Conservation (phyloP, 2,113 vertebrate genomes). For the Alectura lathami region DNA sequence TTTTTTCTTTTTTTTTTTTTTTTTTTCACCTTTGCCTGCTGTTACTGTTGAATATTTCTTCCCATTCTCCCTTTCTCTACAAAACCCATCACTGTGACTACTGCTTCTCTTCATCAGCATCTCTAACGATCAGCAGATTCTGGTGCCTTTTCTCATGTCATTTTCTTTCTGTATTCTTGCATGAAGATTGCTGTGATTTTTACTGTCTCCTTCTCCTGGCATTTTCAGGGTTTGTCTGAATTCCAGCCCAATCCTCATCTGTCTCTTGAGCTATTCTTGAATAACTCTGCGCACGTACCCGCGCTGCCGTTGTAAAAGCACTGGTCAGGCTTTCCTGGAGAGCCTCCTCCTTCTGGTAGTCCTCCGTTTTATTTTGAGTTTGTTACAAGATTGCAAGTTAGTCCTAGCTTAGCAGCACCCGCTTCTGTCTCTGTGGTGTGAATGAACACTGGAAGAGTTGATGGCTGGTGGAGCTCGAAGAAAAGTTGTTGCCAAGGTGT, state of each 20-base stretch:
- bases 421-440: not conserved
- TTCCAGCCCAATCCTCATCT: not conserved
- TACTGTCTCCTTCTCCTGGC: not conserved
- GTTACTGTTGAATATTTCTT: not conserved
- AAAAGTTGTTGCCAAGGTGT: no score
- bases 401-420: not conserved
- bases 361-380: not conserved
- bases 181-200: not conserved
- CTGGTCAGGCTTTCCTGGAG: not conserved
- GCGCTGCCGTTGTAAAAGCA: not conserved
- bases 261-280: not conserved
- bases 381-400: not conserved
- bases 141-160: not conserved
- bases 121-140: not conserved
- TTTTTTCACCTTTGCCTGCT: not conserved
- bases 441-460: not conserved
- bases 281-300: not conserved
- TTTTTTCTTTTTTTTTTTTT: no score
- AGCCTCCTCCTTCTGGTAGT: no score
- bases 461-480: accelerated
- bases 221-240: not conserved
- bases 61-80: not conserved
- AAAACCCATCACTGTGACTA: no score
- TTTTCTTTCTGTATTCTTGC: not conserved
- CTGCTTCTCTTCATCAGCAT: not conserved